Percentiles rank a stretch among this genome's conserved stretches.
Conservation (phyloP, 2,797 vertebrate species). For the Sebastes minor region DNA sequence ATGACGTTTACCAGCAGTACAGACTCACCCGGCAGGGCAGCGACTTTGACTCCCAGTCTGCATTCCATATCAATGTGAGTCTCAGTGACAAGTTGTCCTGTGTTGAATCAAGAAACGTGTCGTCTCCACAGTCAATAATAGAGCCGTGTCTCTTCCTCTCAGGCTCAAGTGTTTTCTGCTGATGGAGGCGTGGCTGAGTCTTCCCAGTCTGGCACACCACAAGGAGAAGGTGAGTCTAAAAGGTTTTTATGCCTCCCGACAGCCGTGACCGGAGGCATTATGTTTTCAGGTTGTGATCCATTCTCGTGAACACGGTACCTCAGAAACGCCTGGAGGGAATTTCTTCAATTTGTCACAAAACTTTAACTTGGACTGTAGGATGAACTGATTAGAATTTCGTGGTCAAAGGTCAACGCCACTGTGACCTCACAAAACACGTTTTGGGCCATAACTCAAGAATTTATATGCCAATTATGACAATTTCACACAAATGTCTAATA, state of each 20-base stretch:
- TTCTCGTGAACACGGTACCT: no score
- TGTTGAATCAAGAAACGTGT: neutral
- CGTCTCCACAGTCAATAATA: constrained; percentile 12
- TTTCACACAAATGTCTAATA: neutral
- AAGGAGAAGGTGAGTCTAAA: constrained; percentile 88
- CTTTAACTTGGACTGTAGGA: neutral
- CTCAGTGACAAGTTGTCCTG: neutral
- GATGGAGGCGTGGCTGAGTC: constrained; percentile 90
- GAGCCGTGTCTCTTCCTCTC: constrained; percentile 16
- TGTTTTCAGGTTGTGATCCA: no score
- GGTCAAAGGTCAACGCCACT: neutral
- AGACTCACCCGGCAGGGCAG: constrained; percentile 91
- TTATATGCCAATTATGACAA: neutral
- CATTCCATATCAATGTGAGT: constrained; percentile 94
- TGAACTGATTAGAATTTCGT: neutral
- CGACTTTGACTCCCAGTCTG: constrained; percentile 92
- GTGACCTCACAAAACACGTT: neutral
- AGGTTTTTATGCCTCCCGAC: neutral
- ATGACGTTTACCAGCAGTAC: constrained; percentile 95
- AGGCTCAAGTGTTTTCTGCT: constrained; percentile 93
- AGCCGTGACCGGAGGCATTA: no score
- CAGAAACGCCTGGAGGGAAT: no score
- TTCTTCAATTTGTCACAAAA: no score
- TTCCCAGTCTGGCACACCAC: constrained; percentile 89
- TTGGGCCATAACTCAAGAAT: neutral